Evolutionary conservation across 2,113 vertebrate genomes (phyloP).

Genomic region (Antennarius striatus): DNA sequence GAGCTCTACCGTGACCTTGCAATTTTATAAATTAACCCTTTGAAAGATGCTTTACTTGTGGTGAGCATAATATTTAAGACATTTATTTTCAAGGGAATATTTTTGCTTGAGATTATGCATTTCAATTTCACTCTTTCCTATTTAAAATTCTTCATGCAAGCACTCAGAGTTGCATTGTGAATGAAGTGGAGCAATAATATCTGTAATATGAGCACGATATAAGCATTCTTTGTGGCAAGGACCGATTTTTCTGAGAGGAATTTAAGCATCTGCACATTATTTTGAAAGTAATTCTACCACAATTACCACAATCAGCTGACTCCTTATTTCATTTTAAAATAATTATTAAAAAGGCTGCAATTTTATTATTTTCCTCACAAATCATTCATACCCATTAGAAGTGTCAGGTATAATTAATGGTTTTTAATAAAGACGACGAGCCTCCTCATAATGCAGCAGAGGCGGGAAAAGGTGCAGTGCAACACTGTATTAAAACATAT

Average conservation of each 20-base stretch:
- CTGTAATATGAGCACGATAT: neutral
- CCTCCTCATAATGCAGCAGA: slow-evolving; percentile 53
- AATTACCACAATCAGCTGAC: slow-evolving; percentile 28
- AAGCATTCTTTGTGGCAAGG: no score
- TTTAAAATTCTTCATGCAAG: slow-evolving; percentile 26
- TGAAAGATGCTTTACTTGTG: slow-evolving; percentile 3
- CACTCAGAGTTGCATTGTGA: slow-evolving; percentile 18
- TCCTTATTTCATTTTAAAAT: slow-evolving; percentile 39
- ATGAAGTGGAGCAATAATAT: slow-evolving; percentile 26
- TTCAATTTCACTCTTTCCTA: slow-evolving; percentile 17
- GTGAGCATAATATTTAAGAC: slow-evolving; percentile 1
- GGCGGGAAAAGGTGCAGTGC: slow-evolving; percentile 56
- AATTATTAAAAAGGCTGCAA: slow-evolving; percentile 64
- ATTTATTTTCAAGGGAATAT: slow-evolving; percentile 9
- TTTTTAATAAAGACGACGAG: slow-evolving; percentile 77
- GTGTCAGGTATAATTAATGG: slow-evolving; percentile 73
- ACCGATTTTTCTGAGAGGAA: slow-evolving; percentile 10
- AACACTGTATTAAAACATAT: slow-evolving; percentile 76
- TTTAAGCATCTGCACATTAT: slow-evolving; percentile 24
- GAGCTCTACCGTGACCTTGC: neutral
- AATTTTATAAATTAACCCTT: slow-evolving; percentile 6
- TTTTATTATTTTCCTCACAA: slow-evolving; percentile 58
- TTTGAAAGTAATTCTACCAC: slow-evolving; percentile 32
- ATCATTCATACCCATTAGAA: slow-evolving; percentile 68
- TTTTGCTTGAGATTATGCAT: slow-evolving; percentile 20